Evolutionary conservation across 2,113 vertebrate genomes (phyloP), one percentile per base, ranked within the genome.

Genomic region (Burhinus bistriatus): DNA sequence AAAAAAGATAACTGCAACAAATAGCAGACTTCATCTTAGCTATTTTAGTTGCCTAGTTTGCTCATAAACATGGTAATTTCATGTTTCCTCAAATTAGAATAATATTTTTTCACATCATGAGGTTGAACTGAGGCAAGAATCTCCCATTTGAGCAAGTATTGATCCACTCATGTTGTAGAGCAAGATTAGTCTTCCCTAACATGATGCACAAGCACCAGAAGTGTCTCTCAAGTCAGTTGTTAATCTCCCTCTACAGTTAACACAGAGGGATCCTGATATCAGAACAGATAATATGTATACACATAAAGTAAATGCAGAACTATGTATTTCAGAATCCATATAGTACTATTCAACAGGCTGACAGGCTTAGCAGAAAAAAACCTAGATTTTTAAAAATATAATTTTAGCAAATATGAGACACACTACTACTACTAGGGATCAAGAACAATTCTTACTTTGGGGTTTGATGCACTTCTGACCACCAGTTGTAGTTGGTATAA

Each of bases 401-500:
- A 45, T 77, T 93, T 75, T n/a, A 93, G 15, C 34, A 84, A 64
- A 84, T 25, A n/a, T 17, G 21, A 84, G 29, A 78, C 18, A 91
- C 6, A 36, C 9, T 47, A 49, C 19, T 58, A 59, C 23, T 77
- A 68, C 25, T 16, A 51, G 36, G 9, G 34, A 93, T 76, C 17
- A 79, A 88, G 87, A 77, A 0, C 10, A 88, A 86, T 79, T 42
- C 98, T 95, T 97, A 99, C 99, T 96, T 99, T 17, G 99, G 99
- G 1, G 99, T 99, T 96, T 99, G 99, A 96, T 99, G 99, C 75
- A 99, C 99, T 97, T 99, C 99, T 13, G 99, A 98, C 99, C 99
- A 99, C 99, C 99, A 99, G 81, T 97, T 98, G 97, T 99, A 99
- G 98, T 99, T 99, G 18, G 99, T 99, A 92, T 99, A 99, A 97